Conservation (phyloP, 2,797 vertebrate genomes). For the Scolopax bukidnonensis region DNA sequence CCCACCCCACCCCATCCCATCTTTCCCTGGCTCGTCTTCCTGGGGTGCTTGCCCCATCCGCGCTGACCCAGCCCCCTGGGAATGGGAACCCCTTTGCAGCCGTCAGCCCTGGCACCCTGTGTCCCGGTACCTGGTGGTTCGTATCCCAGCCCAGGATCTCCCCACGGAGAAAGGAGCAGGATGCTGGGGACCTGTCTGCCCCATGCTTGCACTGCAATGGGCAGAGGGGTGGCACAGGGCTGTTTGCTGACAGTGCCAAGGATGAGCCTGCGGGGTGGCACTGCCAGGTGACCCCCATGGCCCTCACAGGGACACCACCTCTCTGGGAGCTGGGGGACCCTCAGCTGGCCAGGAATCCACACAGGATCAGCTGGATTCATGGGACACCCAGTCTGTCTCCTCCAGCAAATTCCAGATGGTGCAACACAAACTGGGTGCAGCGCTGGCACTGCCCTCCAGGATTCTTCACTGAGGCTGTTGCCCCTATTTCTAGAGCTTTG, state of each 20-base stretch:
- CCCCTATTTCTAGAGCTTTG: neutral
- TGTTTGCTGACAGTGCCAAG: neutral
- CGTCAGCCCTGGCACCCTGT: rapidly evolving
- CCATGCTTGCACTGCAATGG: neutral
- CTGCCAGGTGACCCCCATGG: neutral
- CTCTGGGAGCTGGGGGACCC: neutral
- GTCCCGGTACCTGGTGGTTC: neutral
- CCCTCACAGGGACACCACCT: neutral
- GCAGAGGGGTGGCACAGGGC: neutral
- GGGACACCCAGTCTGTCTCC: neutral
- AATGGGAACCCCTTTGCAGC: neutral
- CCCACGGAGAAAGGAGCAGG: neutral
- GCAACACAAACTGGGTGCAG: neutral
- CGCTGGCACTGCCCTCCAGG: neutral
- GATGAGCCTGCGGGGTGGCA: neutral
- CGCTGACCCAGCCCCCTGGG: rapidly evolving
- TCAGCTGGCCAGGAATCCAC: neutral
- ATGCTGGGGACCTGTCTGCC: neutral
- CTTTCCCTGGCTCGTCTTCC: neutral
- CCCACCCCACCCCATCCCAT: neutral
- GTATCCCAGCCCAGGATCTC: neutral
- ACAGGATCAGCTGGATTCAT: neutral
- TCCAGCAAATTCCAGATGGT: neutral
- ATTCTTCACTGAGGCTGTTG: neutral
- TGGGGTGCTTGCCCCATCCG: neutral